These are phyloP conservation scores for Ochropleura plecta DNA, from an alignment of 2,888 invertebrate genomes.

Conservation along the genomic window DNA sequence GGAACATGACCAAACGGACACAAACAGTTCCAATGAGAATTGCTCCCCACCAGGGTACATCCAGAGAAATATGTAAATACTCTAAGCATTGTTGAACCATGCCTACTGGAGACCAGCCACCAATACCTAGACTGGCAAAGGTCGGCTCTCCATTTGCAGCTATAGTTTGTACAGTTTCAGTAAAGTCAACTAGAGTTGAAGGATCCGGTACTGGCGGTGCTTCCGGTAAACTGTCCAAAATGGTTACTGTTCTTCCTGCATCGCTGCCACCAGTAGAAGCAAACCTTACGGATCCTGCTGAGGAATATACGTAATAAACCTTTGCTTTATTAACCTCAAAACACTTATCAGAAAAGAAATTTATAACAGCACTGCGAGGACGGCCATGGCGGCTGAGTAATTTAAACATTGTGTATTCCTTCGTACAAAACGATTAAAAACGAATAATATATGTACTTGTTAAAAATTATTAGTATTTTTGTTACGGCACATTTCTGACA, in stretches of 20 bases:
- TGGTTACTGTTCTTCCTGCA: slow-evolving; percentile 73
- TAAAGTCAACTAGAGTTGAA: slow-evolving; percentile 75
- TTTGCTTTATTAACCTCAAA: slow-evolving; percentile 88
- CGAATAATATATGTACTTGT: slow-evolving; percentile 28
- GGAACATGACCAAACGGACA: slow-evolving; percentile 95
- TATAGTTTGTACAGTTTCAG: slow-evolving; percentile 83
- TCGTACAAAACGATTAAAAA: slow-evolving; percentile 16
- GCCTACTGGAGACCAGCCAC: slow-evolving; percentile 95
- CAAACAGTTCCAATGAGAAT: slow-evolving; percentile 95
- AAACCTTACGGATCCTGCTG: slow-evolving; percentile 81
- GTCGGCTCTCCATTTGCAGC: slow-evolving; percentile 93
- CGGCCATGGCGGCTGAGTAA: slow-evolving; percentile 84
- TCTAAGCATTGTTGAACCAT: slow-evolving; percentile 95
- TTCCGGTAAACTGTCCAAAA: slow-evolving; percentile 85
- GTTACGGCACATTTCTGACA: slow-evolving; percentile 76
- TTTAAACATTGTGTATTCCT: slow-evolving; percentile 82
- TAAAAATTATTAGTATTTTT: slow-evolving; percentile 64
- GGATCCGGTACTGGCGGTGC: slow-evolving; percentile 86
- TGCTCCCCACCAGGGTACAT: slow-evolving; percentile 98
- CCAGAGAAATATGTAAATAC: slow-evolving; percentile 94
- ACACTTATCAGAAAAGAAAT: slow-evolving; percentile 82
- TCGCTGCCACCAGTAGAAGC: slow-evolving; percentile 79
- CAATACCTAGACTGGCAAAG: slow-evolving; percentile 95
- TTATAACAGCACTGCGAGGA: slow-evolving; percentile 80
- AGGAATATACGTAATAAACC: slow-evolving; percentile 85